Evolutionary conservation across 2,888 invertebrate genomes (phyloP).

Genomic region (Galerucella nymphaeae): DNA sequence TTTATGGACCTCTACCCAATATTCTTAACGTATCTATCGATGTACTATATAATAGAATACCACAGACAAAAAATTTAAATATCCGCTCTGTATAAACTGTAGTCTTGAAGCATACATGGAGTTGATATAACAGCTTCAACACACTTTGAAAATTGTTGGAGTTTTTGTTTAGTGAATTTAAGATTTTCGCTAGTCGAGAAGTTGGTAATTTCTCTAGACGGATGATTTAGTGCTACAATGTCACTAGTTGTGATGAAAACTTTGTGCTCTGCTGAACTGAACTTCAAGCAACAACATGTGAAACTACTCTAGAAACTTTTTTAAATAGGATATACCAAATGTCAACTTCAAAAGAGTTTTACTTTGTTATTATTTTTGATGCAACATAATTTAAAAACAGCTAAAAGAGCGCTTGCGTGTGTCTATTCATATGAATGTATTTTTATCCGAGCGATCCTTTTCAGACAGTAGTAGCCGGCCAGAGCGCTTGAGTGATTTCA

Average conservation of each 20-base stretch:
- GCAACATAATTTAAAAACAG: too few species aligned
- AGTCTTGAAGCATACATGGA: background rate
- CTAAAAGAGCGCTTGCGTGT: too few species aligned
- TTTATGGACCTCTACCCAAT: too few species aligned
- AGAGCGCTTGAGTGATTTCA: too few species aligned
- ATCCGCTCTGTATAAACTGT: background rate
- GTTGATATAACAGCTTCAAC: background rate
- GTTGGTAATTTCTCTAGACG: constrained; percentile 2
- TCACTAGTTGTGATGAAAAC: constrained; percentile 13
- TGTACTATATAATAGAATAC: too few species aligned
- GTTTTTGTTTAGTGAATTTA: constrained; percentile 6
- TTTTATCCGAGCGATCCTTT: too few species aligned
- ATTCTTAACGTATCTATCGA: too few species aligned
- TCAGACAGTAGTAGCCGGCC: too few species aligned
- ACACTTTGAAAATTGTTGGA: background rate
- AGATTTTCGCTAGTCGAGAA: constrained; percentile 6
- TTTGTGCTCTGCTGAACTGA: constrained; percentile 19
- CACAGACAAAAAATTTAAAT: background rate
- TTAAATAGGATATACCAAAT: background rate
- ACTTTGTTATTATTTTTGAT: too few species aligned
- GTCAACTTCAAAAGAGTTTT: too few species aligned
- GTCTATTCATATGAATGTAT: too few species aligned
- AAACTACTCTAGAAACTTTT: constrained; percentile 1
- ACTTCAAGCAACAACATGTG: constrained; percentile 14
- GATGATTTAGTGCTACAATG: constrained; percentile 8